phyloP scores from a whole-genome alignment of 1,140 invertebrate species.

The Dryas iulia region DNA sequence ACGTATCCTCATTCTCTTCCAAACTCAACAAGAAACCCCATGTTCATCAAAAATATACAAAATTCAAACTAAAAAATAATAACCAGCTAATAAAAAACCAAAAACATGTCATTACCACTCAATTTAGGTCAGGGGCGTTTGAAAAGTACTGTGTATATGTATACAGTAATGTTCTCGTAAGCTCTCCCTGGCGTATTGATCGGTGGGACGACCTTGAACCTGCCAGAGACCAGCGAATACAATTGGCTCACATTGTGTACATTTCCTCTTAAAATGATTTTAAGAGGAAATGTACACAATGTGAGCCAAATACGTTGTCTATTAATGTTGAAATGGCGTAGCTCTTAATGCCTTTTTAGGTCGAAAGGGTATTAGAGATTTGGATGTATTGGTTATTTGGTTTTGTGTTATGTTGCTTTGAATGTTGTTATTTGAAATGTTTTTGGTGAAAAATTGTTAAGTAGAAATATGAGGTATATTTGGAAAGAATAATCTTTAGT shows the following conservation, averaged over 20 bases:
- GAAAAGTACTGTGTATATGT: not conserved
- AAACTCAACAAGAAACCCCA: no score
- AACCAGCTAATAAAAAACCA: not conserved
- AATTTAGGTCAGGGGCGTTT: not conserved
- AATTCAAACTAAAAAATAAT: no score
- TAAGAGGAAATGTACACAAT: not conserved
- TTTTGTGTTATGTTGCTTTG: no score
- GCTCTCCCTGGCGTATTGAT: not conserved
- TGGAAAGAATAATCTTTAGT: no score
- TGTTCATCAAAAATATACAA: no score
- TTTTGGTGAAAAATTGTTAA: no score
- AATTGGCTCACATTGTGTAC: no score
- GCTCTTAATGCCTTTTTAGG: not conserved
- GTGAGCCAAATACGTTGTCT: not conserved
- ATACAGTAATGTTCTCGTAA: not conserved
- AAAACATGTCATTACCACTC: not conserved
- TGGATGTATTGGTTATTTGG: no score
- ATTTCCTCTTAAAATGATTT: not conserved
- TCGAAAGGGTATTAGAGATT: not conserved
- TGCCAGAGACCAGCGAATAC: not conserved
- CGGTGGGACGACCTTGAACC: not conserved
- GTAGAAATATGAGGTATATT: no score
- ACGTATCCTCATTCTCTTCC: no score
- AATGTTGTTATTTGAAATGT: no score
- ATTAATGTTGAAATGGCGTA: no score